phyloP scores from a whole-genome alignment of 1,140 invertebrate species.

The Drosophila elegans region DNA sequence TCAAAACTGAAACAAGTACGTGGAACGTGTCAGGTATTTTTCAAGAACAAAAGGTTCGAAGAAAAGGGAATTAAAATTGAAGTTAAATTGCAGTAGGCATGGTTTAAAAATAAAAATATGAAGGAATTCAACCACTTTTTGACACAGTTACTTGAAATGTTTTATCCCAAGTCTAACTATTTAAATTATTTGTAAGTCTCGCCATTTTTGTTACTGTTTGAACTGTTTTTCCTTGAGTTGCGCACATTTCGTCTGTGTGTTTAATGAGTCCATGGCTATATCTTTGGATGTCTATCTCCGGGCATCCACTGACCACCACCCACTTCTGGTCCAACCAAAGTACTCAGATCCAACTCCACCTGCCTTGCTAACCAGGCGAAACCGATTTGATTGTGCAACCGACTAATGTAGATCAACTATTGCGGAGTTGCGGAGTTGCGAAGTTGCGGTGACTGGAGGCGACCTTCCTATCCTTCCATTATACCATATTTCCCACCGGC shows the following conservation, averaged over 20 bases:
- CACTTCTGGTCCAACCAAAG: not conserved
- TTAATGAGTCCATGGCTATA: not conserved
- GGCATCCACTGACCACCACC: slow-evolving; percentile 5
- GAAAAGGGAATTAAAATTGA: not conserved
- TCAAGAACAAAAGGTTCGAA: not conserved
- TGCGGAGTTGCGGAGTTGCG: not conserved
- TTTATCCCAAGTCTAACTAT: too few species aligned
- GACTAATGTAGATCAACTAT: slow-evolving; percentile 31
- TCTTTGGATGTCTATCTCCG: not conserved
- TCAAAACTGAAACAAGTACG: slow-evolving; percentile 13
- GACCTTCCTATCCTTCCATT: slow-evolving; percentile 34
- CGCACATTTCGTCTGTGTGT: not conserved
- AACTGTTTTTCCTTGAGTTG: not conserved
- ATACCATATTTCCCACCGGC: not conserved
- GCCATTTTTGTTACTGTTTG: not conserved
- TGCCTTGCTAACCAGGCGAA: slow-evolving; percentile 21
- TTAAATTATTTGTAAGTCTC: not conserved
- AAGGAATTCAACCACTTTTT: too few species aligned
- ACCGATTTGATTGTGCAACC: slow-evolving; percentile 25
- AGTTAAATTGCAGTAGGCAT: not conserved
- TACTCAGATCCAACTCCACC: slow-evolving; percentile 9
- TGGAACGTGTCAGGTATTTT: slow-evolving; percentile 8
- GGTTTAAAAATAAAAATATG: too few species aligned
- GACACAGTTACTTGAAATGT: too few species aligned
- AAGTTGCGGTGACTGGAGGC: slow-evolving; percentile 17